phyloP scores from a whole-genome alignment of 2,888 invertebrate genomes.

The Eristalinus aeneus region DNA sequence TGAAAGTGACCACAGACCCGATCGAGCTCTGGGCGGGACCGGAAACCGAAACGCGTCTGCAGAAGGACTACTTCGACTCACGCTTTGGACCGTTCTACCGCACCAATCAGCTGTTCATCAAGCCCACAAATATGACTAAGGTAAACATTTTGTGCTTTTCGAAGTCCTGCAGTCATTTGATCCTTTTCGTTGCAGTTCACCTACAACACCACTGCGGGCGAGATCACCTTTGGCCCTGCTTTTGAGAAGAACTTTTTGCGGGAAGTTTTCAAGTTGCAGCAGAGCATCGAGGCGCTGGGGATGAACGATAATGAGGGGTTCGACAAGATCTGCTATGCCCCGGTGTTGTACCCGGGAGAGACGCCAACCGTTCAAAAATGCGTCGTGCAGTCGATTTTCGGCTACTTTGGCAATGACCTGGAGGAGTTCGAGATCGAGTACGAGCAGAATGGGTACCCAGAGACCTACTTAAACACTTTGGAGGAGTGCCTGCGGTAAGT shows the following conservation, averaged over 20 bases:
- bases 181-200: constrained; percentile 73
- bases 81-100: constrained; percentile 95
- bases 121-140: constrained; percentile 82
- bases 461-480: constrained; percentile 78
- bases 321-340: constrained; percentile 91
- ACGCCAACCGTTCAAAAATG: constrained; percentile 84
- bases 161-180: not conserved
- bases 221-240: constrained; percentile 87
- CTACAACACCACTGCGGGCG: constrained; percentile 79
- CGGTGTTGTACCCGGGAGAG: constrained; percentile 86
- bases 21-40: constrained; percentile 96
- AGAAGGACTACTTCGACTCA: constrained; percentile 93
- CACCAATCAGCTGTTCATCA: constrained; percentile 93
- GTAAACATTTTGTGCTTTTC: constrained; percentile 78
- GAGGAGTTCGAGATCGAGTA: constrained; percentile 80
- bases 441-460: constrained; percentile 79
- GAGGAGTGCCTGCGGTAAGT: constrained; percentile 78
- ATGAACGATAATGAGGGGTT: constrained; percentile 82
- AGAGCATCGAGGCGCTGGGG: constrained; percentile 84
- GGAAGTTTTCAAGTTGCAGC: constrained; percentile 87
- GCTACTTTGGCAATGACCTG: constrained; percentile 87
- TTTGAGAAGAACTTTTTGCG: constrained; percentile 88
- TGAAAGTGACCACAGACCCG: constrained; percentile 92
- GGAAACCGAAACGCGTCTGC: constrained; percentile 88
- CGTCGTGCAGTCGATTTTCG: constrained; percentile 90